Conservation (phyloP, 1,140 invertebrate species). For the Lepidurus apus region DNA sequence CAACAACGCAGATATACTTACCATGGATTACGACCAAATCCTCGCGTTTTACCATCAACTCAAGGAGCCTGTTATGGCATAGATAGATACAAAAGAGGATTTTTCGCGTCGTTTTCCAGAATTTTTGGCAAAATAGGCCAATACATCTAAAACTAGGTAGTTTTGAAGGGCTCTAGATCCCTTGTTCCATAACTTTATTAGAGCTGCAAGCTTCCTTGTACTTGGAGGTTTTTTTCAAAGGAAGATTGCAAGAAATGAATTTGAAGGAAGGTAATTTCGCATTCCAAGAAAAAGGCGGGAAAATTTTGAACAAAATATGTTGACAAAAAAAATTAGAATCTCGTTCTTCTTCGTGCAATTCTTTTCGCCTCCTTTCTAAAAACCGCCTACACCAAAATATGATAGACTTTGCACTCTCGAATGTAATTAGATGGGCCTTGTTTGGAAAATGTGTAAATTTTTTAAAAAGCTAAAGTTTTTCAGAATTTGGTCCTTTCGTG, state of each 20-base stretch:
- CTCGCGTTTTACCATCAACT: constrained; percentile 1
- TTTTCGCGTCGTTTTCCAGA: too few relatives aligned
- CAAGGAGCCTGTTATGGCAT: neutral
- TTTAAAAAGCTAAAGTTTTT: neutral
- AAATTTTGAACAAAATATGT: neutral
- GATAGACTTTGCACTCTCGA: neutral
- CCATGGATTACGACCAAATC: neutral
- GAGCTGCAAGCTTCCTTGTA: constrained; percentile 1
- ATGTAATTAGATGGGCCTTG: neutral
- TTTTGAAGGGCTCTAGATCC: neutral
- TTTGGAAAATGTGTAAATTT: neutral
- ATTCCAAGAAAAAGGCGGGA: neutral
- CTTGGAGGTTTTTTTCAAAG: neutral
- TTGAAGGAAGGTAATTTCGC: neutral
- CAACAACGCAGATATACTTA: constrained; percentile 6
- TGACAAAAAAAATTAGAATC: neutral
- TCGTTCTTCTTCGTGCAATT: constrained; percentile 15
- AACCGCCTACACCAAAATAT: constrained; percentile 7
- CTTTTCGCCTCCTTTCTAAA: neutral
- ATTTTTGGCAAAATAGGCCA: too few relatives aligned
- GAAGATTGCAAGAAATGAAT: neutral
- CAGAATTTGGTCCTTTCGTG: neutral
- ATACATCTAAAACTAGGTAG: too few relatives aligned
- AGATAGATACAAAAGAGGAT: neutral
- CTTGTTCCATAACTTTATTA: neutral